A percentile compares a stretch with the other conserved stretches of the same genome.
These are phyloP conservation scores for Lagenorhynchus albirostris DNA, from an alignment of 2,113 vertebrate species.

Conservation along the genomic window DNA sequence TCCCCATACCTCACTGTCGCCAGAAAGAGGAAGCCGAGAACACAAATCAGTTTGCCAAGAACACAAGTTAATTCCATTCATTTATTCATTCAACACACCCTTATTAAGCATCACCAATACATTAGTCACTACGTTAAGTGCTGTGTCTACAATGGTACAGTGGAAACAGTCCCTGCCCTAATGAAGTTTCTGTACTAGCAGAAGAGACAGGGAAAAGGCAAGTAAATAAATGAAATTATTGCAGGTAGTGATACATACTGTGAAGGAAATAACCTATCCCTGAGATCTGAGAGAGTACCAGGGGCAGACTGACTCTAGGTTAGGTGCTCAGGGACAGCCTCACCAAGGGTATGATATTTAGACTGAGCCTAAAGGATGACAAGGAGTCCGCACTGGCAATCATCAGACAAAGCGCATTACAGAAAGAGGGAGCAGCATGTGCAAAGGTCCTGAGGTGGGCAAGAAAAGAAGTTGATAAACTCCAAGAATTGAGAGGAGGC, in stretches of 20 bases:
- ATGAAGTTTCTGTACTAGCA: neutral
- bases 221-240: neutral
- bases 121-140: neutral
- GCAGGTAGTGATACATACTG: neutral
- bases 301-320: neutral
- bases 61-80: neutral
- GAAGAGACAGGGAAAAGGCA: neutral
- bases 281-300: neutral
- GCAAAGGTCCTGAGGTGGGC: neutral
- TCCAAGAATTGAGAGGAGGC: neutral
- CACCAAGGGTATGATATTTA: neutral
- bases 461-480: neutral
- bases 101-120: neutral
- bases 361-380: neutral
- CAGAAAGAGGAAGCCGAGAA: slow-evolving; percentile 12
- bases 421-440: neutral
- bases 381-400: neutral
- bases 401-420: neutral
- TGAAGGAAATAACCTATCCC: neutral
- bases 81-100: neutral
- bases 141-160: neutral
- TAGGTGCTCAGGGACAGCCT: neutral
- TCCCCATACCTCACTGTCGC: neutral
- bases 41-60: neutral
- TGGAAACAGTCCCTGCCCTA: neutral